A percentile compares a stretch with the other conserved stretches of the same genome.
These are phyloP conservation scores for Furnarius figulus DNA, from an alignment of 2,113 vertebrate genomes.

Conservation along the genomic window DNA sequence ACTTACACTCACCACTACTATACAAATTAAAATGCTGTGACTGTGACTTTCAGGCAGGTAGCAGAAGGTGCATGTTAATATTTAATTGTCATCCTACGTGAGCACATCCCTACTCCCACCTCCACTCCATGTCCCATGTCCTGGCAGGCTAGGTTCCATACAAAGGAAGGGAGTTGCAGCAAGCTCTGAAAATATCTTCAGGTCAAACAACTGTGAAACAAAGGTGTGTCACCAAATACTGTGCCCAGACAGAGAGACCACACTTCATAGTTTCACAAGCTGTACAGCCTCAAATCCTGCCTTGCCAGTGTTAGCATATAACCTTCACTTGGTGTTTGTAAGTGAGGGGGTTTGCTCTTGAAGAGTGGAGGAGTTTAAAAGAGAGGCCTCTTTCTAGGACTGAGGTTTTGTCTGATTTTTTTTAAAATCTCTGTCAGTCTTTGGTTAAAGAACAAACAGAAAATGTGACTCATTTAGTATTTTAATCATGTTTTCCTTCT, in stretches of 20 bases:
- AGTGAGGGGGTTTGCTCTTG: not conserved
- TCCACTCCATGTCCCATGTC: rapidly evolving
- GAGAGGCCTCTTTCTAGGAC: not conserved
- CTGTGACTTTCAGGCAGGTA: not conserved
- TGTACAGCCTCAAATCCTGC: not conserved
- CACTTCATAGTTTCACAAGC: not conserved
- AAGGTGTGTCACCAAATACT: not conserved
- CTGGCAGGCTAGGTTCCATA: not conserved
- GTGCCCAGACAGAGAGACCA: not conserved
- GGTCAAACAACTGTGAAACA: not conserved
- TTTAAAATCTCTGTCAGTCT: not conserved
- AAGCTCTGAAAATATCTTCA: not conserved
- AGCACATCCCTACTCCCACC: rapidly evolving
- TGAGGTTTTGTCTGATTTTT: not conserved
- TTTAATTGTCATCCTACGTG: not conserved
- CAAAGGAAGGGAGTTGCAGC: not conserved
- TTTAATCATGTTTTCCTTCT: not conserved
- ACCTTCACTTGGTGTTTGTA: not conserved
- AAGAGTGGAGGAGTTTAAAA: not conserved
- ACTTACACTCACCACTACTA: rapidly evolving
- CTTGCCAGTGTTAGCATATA: not conserved
- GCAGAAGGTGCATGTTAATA: not conserved
- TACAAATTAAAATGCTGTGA: not conserved
- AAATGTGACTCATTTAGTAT: not conserved
- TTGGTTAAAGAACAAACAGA: not conserved